Percentiles rank a stretch among this genome's conserved stretches.
Evolutionary conservation across 1,140 invertebrate species (phyloP).

Genomic region (Arctopsyche grandis): DNA sequence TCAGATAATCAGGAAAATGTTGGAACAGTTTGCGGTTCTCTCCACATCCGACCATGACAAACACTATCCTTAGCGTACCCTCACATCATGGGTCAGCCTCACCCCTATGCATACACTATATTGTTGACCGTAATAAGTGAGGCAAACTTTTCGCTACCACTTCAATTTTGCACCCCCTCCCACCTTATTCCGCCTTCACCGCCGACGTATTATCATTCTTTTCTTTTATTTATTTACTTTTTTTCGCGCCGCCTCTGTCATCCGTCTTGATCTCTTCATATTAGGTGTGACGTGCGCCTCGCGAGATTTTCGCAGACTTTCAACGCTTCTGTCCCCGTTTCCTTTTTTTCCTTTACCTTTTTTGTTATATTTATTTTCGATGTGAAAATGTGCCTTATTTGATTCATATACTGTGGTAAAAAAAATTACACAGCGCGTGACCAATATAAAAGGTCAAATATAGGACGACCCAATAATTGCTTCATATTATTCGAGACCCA

Average conservation of each 20-base stretch:
- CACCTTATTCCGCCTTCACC: too few relatives aligned
- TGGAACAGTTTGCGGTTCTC: slow-evolving; percentile 14
- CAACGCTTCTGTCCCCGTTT: neutral
- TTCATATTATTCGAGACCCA: slow-evolving; percentile 1
- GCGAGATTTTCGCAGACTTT: slow-evolving; percentile 25
- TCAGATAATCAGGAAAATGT: neutral
- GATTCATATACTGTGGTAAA: neutral
- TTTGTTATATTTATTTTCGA: slow-evolving; percentile 4
- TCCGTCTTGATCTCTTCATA: slow-evolving; percentile 30
- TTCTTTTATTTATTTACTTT: slow-evolving; percentile 10
- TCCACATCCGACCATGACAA: neutral
- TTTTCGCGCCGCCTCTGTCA: slow-evolving; percentile 11
- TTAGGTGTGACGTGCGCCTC: slow-evolving; percentile 10
- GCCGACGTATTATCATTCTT: neutral
- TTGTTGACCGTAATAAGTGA: slow-evolving; percentile 3
- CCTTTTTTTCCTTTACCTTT: neutral
- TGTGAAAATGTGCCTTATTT: neutral
- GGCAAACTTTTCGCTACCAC: too few relatives aligned
- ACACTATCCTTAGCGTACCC: neutral
- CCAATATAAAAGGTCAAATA: slow-evolving; percentile 8
- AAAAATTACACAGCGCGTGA: neutral
- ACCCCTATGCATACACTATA: neutral
- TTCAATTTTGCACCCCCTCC: too few relatives aligned
- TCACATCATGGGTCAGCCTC: neutral
- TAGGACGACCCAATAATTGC: slow-evolving; percentile 15